Conservation (phyloP, 1,140 invertebrate genomes). For the Bradysia coprophila region DNA sequence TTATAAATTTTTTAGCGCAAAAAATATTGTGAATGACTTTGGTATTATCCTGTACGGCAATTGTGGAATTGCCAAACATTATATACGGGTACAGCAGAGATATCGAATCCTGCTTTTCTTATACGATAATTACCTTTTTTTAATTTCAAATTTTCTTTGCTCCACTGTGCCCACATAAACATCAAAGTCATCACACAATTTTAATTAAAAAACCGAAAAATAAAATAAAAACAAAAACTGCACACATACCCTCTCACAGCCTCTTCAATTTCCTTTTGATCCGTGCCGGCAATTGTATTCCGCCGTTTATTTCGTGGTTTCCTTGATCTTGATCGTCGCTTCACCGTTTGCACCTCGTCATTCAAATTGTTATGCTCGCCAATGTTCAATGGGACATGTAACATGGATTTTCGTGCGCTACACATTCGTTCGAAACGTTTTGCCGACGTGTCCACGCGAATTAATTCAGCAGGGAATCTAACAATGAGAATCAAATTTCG, state of each 20-base stretch:
- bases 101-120: too few relatives aligned
- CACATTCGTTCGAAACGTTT: conserved; percentile 74
- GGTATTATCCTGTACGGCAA: too few relatives aligned
- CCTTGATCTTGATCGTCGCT: conserved; percentile 47
- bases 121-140: too few relatives aligned
- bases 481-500: conserved; percentile 7
- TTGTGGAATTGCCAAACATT: too few relatives aligned
- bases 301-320: conserved; percentile 63
- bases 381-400: conserved; percentile 33
- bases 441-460: conserved; percentile 72
- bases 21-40: too few relatives aligned
- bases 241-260: conserved; percentile 54
- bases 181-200: not conserved
- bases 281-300: conserved; percentile 76
- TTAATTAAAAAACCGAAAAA: not conserved
- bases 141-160: too few relatives aligned
- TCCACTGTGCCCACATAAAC: not conserved
- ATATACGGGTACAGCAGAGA: too few relatives aligned
- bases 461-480: conserved; percentile 72
- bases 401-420: conserved; percentile 56
- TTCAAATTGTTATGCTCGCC: conserved; percentile 20
- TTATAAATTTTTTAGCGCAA: too few relatives aligned
- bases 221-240: conserved; percentile 11
- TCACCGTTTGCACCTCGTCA: conserved; percentile 35
- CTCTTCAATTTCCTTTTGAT: conserved; percentile 68